A percentile compares a stretch with the other conserved stretches of the same genome.
Evolutionary conservation across 1,140 invertebrate genomes (phyloP).

Genomic region (Ceratosolen fusciceps): DNA sequence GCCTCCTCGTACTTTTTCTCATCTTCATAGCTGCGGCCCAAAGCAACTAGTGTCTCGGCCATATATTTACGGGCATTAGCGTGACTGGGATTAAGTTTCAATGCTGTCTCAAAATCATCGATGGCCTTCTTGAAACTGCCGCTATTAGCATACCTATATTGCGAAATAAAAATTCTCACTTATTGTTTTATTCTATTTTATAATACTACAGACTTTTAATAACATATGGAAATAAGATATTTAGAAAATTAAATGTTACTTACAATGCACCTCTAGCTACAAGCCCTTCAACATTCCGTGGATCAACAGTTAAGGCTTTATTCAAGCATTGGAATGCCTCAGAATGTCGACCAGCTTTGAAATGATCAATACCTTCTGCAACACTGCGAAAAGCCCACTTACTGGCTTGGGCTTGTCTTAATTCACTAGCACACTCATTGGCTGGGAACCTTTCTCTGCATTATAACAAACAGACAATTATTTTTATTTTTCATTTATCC

Average conservation of each 20-base stretch:
- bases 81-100: constrained; percentile 90
- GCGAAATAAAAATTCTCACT: neutral
- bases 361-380: constrained; percentile 93
- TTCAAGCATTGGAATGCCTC: constrained; percentile 97
- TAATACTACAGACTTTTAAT: neutral
- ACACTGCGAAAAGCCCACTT: constrained; percentile 94
- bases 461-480: neutral
- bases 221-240: neutral
- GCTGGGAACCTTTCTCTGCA: constrained; percentile 82
- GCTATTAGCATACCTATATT: constrained; percentile 87
- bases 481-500: neutral
- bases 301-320: constrained; percentile 92
- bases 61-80: constrained; percentile 96
- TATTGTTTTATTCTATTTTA: neutral
- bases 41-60: constrained; percentile 90
- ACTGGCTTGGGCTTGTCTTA: constrained; percentile 89
- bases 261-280: constrained; percentile 92
- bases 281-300: constrained; percentile 92
- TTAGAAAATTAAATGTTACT: constrained; percentile 60
- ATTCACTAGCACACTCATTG: constrained; percentile 84
- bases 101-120: constrained; percentile 92
- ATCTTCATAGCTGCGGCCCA: constrained; percentile 86
- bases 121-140: constrained; percentile 94
- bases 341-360: constrained; percentile 89
- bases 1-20: constrained; percentile 89